Base-by-base conservation (phyloP, 2,888 invertebrate genomes). In the Rutpela maculata region DNA sequence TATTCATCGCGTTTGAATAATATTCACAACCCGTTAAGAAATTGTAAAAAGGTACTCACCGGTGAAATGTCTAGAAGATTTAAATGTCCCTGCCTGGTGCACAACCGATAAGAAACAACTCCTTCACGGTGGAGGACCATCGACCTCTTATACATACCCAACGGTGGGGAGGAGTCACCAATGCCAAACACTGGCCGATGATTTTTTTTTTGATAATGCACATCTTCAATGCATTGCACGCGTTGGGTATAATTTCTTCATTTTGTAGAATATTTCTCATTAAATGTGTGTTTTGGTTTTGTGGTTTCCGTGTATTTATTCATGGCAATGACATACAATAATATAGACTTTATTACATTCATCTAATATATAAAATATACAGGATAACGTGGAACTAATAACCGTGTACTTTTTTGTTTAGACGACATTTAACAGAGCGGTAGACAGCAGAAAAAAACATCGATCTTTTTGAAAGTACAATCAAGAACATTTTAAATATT, bases 141-240 rank as follows among this genome's bases (percentile, higher is more conserved):
- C 89, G 89, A 89, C 89, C 89, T 88, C 89, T 89, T 89, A 89
- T 89, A 89, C 83, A 82, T 79, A 84, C 82, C 83, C 71, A 79
- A 84, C 86, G 85, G 87, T 84, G 88, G 88, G 88, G 88, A 86
- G 86, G 86, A 85, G 83, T 80, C 80, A 82, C 79, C 86, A 86
- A 87, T 87, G 86, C 84, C 85, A 87, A 43, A 72, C 72, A 62
- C 26, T 68, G 80, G 80, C 72, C 75, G 75, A 78, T 73, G 72
- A 80, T 80, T 79, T 78, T 79, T 82, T 80, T 80, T 81, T 55
- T 74, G 63, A 74, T 80, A 66, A 74, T 63, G 68, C 65, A 72
- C 72, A 72, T 72, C 72, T 72, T 63, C 50, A 15, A 63, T 72
- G 72, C 72, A 72, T 22, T 18, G 63, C 72, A 72, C 63, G 72